Evolutionary conservation across 2,113 vertebrate species (phyloP).

Genomic region (Noturus placidus): DNA sequence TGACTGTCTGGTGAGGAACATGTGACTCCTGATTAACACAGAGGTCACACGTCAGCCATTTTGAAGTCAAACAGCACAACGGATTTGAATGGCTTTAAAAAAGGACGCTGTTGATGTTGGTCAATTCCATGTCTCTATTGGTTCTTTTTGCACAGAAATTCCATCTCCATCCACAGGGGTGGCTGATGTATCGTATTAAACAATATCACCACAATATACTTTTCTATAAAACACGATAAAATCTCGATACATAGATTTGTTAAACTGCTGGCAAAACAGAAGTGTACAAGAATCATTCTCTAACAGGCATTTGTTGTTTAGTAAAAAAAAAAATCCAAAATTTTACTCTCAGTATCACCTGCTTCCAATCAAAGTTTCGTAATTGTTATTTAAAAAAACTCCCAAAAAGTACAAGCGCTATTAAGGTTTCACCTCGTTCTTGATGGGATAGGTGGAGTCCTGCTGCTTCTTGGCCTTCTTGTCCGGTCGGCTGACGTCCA

Average conservation of each 20-base stretch:
- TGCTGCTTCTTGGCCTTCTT: slow-evolving; percentile 96
- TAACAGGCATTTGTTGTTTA: too few relatives aligned
- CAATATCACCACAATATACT: too few relatives aligned
- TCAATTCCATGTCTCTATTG: neutral
- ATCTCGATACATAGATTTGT: too few relatives aligned
- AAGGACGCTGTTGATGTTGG: neutral
- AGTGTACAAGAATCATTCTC: too few relatives aligned
- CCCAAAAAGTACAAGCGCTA: neutral
- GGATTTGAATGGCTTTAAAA: neutral
- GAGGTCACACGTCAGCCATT: neutral
- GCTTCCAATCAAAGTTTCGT: too few relatives aligned
- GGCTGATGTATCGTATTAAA: neutral
- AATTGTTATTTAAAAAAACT: too few relatives aligned
- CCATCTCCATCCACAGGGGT: neutral
- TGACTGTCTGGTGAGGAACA: too few relatives aligned
- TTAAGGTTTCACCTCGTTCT: slow-evolving; percentile 82
- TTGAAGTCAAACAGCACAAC: neutral
- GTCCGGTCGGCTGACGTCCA: slow-evolving; percentile 93
- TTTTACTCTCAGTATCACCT: too few relatives aligned
- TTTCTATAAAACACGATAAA: neutral
- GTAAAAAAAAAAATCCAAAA: too few relatives aligned
- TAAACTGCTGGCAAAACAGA: too few relatives aligned
- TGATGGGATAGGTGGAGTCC: slow-evolving; percentile 95
- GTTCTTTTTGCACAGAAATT: neutral
- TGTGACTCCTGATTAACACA: neutral